Evolutionary conservation across 2,888 invertebrate genomes (phyloP).

Genomic region (Furcula furcula): DNA sequence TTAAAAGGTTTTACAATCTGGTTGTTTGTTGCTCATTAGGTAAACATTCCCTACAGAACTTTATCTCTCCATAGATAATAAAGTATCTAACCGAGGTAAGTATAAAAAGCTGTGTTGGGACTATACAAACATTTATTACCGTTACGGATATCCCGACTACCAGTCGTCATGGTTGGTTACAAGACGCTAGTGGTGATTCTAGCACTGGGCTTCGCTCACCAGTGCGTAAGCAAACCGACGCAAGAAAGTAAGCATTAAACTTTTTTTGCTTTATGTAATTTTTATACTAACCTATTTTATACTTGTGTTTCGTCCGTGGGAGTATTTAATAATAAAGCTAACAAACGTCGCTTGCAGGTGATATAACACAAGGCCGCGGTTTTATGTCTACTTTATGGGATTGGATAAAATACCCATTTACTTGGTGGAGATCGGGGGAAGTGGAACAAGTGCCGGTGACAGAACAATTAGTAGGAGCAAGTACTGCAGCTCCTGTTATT

Average conservation of each 20-base stretch:
- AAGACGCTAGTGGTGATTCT: conserved; percentile 42
- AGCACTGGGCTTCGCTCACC: conserved; percentile 44
- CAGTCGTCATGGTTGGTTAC: conserved; percentile 45
- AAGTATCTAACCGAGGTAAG: conserved; percentile 40
- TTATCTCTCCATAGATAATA: conserved; percentile 71
- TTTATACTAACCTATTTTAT: conserved; percentile 3
- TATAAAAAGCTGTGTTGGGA: conserved; percentile 61
- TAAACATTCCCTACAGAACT: conserved; percentile 69
- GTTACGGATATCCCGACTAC: conserved; percentile 30
- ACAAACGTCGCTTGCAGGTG: conserved; percentile 56
- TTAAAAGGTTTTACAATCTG: conserved; percentile 48
- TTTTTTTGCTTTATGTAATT: no score
- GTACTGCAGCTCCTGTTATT: conserved; percentile 34
- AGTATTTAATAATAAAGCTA: conserved; percentile 1
- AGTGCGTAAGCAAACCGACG: conserved; percentile 53
- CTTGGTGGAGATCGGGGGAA: conserved; percentile 59
- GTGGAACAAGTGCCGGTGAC: conserved; percentile 34
- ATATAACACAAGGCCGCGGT: conserved; percentile 55
- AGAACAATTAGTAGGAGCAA: conserved; percentile 40
- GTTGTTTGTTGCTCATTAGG: conserved; percentile 66
- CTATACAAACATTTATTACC: conserved; percentile 60
- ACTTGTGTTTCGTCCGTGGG: not conserved
- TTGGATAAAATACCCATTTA: conserved; percentile 72
- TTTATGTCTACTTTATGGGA: conserved; percentile 67
- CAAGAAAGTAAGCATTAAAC: conserved; percentile 50